Percentiles rank a stretch among this genome's conserved stretches.
Evolutionary conservation across 1,140 invertebrate genomes (phyloP).

Genomic region (Zaprionus vittiger): DNA sequence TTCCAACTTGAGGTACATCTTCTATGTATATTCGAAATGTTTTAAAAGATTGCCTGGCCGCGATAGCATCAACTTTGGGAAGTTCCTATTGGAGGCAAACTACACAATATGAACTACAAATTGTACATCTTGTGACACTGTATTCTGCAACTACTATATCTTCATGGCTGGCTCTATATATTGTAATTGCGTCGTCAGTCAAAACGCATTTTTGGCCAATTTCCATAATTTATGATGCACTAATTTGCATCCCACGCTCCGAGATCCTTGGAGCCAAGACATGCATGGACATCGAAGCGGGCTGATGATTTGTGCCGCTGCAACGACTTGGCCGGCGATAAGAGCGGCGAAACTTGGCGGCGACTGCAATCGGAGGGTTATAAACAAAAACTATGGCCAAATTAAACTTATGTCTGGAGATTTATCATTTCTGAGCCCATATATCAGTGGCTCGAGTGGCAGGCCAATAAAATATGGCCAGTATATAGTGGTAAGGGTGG

Average conservation of each 20-base stretch:
- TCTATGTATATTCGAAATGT: constrained; percentile 28
- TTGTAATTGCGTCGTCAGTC: constrained; percentile 68
- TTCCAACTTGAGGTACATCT: constrained; percentile 65
- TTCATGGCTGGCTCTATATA: constrained; percentile 32
- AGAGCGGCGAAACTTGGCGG: constrained; percentile 40
- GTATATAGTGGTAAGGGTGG: constrained; percentile 52
- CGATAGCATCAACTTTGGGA: constrained; percentile 1
- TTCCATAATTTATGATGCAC: constrained; percentile 74
- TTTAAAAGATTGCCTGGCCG: constrained; percentile 45
- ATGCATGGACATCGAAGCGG: constrained; percentile 61
- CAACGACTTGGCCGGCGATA: constrained; percentile 44
- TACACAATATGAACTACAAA: neutral
- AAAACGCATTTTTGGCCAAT: constrained; percentile 56
- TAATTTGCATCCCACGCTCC: constrained; percentile 34
- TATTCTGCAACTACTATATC: constrained; percentile 2
- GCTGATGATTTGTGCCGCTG: constrained; percentile 66
- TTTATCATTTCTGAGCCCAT: constrained; percentile 68
- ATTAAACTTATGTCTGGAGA: constrained; percentile 68
- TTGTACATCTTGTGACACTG: neutral
- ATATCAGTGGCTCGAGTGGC: constrained; percentile 68
- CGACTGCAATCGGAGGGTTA: constrained; percentile 26
- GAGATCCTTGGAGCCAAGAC: constrained; percentile 34
- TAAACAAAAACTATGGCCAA: constrained; percentile 36
- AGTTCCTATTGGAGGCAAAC: neutral
- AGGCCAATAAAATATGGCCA: constrained; percentile 76